A percentile compares a stretch with the other conserved stretches of the same genome.
phyloP scores from a whole-genome alignment of 1,140 invertebrate species.

The Reticulitermes speratus region DNA sequence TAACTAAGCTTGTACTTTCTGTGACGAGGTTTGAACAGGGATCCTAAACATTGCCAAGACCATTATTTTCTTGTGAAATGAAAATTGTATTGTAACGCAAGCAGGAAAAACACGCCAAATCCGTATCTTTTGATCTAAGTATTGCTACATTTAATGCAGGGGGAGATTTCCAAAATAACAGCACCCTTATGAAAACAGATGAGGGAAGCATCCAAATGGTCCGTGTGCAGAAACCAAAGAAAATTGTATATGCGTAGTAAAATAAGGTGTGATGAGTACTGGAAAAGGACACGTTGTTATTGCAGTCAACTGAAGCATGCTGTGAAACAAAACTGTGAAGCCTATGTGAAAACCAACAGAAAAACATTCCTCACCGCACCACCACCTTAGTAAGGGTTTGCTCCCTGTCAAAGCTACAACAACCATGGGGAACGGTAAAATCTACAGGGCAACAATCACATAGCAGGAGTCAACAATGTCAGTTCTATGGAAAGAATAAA shows the following conservation, averaged over 20 bases:
- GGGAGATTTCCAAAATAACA: conserved; percentile 34
- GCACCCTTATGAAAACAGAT: conserved; percentile 33
- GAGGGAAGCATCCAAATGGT: conserved; percentile 29
- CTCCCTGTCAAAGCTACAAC: conserved; percentile 40
- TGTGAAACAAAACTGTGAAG: background rate
- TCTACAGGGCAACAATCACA: conserved; percentile 43
- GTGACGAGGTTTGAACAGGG: conserved; percentile 53
- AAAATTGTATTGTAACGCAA: conserved; percentile 27
- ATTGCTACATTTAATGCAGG: conserved; percentile 31
- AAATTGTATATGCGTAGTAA: background rate
- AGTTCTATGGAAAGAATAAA: conserved; percentile 36
- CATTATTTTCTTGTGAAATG: conserved; percentile 33
- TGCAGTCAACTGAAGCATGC: background rate
- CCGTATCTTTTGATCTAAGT: conserved; percentile 26
- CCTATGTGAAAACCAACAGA: conserved; percentile 33
- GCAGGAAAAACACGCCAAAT: conserved; percentile 28
- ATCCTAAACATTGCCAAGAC: conserved; percentile 43
- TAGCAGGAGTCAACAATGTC: conserved; percentile 39
- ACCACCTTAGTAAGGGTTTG: conserved; percentile 37
- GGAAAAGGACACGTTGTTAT: background rate
- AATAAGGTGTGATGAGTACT: background rate
- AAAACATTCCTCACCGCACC: conserved; percentile 37
- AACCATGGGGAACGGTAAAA: conserved; percentile 43
- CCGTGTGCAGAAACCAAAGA: conserved; percentile 30
- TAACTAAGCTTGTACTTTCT: conserved; percentile 71